Conservation (phyloP, 1,140 invertebrate species). For the Ostrea edulis region DNA sequence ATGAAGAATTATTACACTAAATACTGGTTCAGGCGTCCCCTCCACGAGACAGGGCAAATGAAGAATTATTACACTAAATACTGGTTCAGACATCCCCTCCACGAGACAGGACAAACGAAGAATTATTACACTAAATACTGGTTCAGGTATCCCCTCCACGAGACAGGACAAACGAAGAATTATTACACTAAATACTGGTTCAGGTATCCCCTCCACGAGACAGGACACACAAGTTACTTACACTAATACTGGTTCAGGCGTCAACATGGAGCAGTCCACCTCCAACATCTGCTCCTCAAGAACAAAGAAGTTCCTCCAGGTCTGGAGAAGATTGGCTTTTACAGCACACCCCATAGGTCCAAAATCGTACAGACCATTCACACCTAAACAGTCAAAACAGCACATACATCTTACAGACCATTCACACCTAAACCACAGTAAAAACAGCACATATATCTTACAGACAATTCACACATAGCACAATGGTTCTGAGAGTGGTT, state of each 20-base stretch:
- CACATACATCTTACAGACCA: constrained; percentile 93
- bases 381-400: constrained; percentile 77
- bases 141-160: not conserved
- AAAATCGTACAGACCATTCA: constrained; percentile 95
- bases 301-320: constrained; percentile 98
- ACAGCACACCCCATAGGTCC: constrained; percentile 99
- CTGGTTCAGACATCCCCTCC: not conserved
- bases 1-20: no score
- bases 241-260: constrained; percentile 97
- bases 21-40: no score
- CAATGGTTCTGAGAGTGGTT: no score
- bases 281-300: constrained; percentile 99
- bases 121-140: not conserved
- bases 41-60: not conserved
- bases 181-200: constrained; percentile 76
- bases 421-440: constrained; percentile 81
- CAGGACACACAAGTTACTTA: constrained; percentile 68
- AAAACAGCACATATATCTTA: no score
- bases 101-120: no score
- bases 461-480: no score
- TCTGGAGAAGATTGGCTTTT: constrained; percentile 95
- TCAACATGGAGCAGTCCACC: constrained; percentile 98
- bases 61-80: not conserved
- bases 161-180: no score
- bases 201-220: not conserved